Conservation (phyloP, 2,797 vertebrate species). For the Rhynchotus rufescens region DNA sequence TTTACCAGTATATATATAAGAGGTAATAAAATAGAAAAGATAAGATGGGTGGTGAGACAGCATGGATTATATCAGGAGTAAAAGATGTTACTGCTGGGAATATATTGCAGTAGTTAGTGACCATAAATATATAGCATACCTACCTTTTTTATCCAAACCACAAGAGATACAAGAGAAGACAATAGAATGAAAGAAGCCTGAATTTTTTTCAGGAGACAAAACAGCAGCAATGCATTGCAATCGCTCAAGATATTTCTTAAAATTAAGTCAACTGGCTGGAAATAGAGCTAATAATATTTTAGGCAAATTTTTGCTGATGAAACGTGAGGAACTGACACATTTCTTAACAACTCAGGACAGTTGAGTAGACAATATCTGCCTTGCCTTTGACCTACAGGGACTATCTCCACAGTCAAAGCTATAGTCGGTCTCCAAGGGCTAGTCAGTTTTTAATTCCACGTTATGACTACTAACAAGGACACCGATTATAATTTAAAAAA, state of each 20-base stretch:
- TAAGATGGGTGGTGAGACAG: background rate
- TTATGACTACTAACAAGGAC: constrained; percentile 1
- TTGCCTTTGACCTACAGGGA: background rate
- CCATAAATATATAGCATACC: background rate
- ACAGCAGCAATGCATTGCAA: background rate
- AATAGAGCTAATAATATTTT: constrained; percentile 13
- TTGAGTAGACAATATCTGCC: background rate
- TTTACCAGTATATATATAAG: background rate
- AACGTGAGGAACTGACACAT: background rate
- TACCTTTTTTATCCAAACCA: background rate
- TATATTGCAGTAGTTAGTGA: background rate
- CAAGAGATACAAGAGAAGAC: background rate
- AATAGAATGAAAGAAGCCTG: background rate
- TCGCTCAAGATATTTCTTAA: background rate
- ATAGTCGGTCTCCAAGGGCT: background rate
- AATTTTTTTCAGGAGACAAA: background rate
- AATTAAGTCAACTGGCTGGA: background rate
- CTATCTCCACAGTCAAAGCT: background rate
- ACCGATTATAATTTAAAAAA: background rate
- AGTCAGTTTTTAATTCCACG: background rate
- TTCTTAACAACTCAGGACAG: background rate
- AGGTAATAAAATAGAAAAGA: constrained; percentile 8
- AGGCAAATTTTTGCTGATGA: background rate
- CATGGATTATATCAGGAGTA: background rate
- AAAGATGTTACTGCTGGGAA: background rate